A percentile compares a stretch with the other conserved stretches of the same genome.
Evolutionary conservation across 2,113 vertebrate genomes (phyloP).

Genomic region (Platysternon megacephalum): DNA sequence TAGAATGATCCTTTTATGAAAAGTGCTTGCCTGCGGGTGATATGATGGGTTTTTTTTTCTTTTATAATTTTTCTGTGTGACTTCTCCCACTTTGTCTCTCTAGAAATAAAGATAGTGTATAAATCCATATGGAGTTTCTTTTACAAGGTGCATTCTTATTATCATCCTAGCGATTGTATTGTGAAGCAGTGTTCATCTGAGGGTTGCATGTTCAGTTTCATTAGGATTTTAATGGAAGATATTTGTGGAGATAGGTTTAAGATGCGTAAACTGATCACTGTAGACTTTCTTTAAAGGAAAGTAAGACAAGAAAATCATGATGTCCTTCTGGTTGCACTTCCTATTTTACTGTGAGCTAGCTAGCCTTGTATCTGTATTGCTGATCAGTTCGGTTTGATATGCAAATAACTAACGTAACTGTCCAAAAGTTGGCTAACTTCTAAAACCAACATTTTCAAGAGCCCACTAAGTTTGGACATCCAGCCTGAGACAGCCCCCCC

Average conservation of each 20-base stretch:
- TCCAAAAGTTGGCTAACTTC: no score
- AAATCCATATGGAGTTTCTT: background rate
- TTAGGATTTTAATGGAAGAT: background rate
- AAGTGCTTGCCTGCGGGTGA: no score
- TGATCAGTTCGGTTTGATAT: background rate
- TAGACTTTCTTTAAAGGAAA: no score
- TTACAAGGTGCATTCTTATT: background rate
- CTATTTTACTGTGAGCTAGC: background rate
- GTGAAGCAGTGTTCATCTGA: background rate
- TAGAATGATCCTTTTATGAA: no score
- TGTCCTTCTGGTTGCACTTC: background rate
- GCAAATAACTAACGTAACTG: background rate
- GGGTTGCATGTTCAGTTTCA: background rate
- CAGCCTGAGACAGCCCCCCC: background rate
- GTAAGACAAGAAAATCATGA: no score
- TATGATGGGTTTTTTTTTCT: no score
- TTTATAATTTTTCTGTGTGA: no score
- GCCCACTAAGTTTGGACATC: fast-evolving
- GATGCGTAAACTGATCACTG: no score
- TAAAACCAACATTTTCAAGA: no score
- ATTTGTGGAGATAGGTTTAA: background rate
- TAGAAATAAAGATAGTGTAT: no score
- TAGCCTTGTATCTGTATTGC: background rate
- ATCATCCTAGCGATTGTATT: background rate
- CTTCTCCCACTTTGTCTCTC: no score